phyloP scores from a whole-genome alignment of 2,113 vertebrate genomes.

The Callospermophilus lateralis region DNA sequence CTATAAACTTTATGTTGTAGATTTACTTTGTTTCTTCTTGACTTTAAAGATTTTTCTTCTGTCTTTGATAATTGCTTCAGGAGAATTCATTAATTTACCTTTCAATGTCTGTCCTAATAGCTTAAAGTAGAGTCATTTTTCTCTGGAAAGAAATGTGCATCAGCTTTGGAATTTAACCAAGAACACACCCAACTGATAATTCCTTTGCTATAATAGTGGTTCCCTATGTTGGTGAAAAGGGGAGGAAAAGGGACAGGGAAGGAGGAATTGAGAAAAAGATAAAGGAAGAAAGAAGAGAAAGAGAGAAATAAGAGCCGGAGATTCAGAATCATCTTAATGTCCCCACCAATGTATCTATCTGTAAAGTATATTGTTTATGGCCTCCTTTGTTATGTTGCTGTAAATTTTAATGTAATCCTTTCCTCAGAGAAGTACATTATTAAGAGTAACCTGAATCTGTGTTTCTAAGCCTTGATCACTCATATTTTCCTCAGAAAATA shows the following conservation, averaged over 20 bases:
- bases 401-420: not conserved
- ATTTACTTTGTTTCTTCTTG: not conserved
- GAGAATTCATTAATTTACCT: not conserved
- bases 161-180: not conserved
- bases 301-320: not conserved
- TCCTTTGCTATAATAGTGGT: not conserved
- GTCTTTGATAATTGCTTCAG: not conserved
- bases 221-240: not conserved
- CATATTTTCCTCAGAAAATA: not conserved
- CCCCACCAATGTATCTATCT: not conserved
- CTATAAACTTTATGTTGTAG: not conserved
- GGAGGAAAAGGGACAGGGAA: not conserved
- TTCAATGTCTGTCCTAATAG: not conserved
- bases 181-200: not conserved
- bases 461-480: not conserved
- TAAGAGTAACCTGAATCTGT: not conserved
- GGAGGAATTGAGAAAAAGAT: fast-evolving
- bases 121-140: not conserved
- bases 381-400: not conserved
- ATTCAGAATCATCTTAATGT: not conserved
- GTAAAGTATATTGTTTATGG: not conserved
- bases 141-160: not conserved
- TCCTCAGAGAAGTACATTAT: too few species aligned
- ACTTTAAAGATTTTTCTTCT: not conserved
- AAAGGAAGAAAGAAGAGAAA: not conserved